These are phyloP conservation scores for Bombus waltoni DNA, from an alignment of 1,140 invertebrate species.

Conservation along the genomic window DNA sequence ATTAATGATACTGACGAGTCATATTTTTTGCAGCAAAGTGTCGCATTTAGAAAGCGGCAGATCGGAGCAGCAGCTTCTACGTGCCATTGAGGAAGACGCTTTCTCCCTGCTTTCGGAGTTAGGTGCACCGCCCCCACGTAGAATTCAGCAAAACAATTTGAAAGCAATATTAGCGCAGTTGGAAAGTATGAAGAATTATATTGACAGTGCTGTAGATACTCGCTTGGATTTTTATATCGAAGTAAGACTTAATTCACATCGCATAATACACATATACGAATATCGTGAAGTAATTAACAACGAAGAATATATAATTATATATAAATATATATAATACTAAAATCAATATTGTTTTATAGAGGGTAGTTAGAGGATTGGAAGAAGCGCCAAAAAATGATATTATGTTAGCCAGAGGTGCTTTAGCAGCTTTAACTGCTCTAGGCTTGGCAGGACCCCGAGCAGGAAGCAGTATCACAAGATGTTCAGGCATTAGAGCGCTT, in stretches of 20 bases:
- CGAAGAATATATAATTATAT: background rate
- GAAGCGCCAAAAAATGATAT: constrained; percentile 73
- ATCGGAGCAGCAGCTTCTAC: constrained; percentile 72
- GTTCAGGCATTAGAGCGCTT: constrained; percentile 85
- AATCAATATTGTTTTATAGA: constrained; percentile 62
- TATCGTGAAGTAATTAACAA: background rate
- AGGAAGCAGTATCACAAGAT: constrained; percentile 85
- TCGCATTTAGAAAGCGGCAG: constrained; percentile 61
- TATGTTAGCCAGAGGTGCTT: constrained; percentile 73
- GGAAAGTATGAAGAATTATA: constrained; percentile 67
- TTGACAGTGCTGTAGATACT: constrained; percentile 72
- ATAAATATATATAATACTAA: background rate
- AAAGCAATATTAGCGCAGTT: constrained; percentile 71
- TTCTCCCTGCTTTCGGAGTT: constrained; percentile 74
- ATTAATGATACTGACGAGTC: background rate
- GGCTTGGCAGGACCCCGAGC: constrained; percentile 85
- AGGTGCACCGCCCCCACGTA: constrained; percentile 72
- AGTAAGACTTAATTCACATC: constrained; percentile 59
- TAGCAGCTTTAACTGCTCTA: constrained; percentile 81
- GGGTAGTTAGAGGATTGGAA: constrained; percentile 76
- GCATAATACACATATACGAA: background rate
- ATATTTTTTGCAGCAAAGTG: constrained; percentile 50
- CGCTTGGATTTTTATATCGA: constrained; percentile 79
- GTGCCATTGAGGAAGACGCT: constrained; percentile 75
- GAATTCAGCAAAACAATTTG: constrained; percentile 73